Percentiles rank a stretch among this genome's conserved stretches.
Conservation (phyloP, 2,888 invertebrate genomes). For the Lycophotia porphyrea region DNA sequence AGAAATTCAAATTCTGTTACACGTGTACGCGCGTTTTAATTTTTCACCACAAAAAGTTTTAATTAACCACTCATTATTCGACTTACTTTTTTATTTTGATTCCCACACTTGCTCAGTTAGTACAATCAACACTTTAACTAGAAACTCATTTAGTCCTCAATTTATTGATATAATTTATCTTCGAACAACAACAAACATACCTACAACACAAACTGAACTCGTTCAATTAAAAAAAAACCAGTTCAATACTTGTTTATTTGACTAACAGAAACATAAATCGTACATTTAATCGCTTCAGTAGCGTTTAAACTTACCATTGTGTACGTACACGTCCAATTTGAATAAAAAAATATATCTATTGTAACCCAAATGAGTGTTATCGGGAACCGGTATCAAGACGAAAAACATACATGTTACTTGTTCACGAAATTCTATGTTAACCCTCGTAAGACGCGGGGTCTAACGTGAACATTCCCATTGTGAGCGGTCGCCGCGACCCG, state of each 20-base stretch:
- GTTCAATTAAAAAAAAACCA: slow-evolving; percentile 64
- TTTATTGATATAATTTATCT: slow-evolving; percentile 57
- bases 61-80: neutral
- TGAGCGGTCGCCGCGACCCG: slow-evolving; percentile 80
- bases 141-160: slow-evolving; percentile 40
- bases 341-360: slow-evolving; percentile 73
- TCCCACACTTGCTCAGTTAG: slow-evolving; percentile 13
- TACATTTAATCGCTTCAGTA: slow-evolving; percentile 73
- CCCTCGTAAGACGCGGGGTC: slow-evolving; percentile 68
- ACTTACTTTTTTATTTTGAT: slow-evolving; percentile 1
- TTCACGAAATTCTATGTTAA: slow-evolving; percentile 71
- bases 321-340: slow-evolving; percentile 65
- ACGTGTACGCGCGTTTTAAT: neutral
- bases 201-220: slow-evolving; percentile 49
- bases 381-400: slow-evolving; percentile 74
- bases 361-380: slow-evolving; percentile 74
- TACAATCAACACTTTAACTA: slow-evolving; percentile 18
- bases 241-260: slow-evolving; percentile 60
- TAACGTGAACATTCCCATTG: slow-evolving; percentile 73
- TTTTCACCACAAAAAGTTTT: neutral
- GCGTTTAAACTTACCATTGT: slow-evolving; percentile 70
- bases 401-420: slow-evolving; percentile 80
- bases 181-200: slow-evolving; percentile 48
- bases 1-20: neutral
- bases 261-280: slow-evolving; percentile 64